These are phyloP conservation scores for Arenicola marina DNA, from an alignment of 2,888 invertebrate genomes.

Conservation along the genomic window DNA sequence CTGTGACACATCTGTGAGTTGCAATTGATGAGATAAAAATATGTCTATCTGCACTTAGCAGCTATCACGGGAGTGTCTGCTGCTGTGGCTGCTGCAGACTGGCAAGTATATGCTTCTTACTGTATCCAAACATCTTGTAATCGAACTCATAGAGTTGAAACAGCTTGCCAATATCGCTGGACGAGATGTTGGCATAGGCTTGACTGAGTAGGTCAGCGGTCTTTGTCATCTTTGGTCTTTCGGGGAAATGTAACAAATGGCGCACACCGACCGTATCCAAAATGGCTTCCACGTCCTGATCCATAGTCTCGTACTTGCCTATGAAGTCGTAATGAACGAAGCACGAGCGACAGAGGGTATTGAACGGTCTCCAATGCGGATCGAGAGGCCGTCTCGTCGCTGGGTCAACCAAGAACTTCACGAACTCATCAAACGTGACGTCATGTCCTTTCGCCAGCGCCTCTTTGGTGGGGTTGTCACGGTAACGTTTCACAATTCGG, in stretches of 20 bases:
- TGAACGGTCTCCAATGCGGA: conserved; percentile 88
- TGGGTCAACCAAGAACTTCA: conserved; percentile 42
- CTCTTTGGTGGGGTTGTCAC: conserved; percentile 69
- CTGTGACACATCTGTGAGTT: no score
- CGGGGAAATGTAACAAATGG: not conserved
- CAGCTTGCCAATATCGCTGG: conserved; percentile 19
- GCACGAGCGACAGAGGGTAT: conserved; percentile 85
- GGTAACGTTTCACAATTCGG: conserved; percentile 70
- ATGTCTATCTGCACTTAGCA: no score
- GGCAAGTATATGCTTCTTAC: no score
- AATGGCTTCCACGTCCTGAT: conserved; percentile 68
- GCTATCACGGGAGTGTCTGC: no score
- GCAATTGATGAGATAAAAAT: no score
- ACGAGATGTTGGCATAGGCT: not conserved
- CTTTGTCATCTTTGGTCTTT: not conserved
- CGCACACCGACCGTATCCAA: not conserved
- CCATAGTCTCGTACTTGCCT: conserved; percentile 70
- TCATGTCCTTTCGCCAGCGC: conserved; percentile 69
- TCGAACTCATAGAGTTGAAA: conserved; percentile 72
- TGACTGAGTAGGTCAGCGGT: not conserved
- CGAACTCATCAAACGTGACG: conserved; percentile 71
- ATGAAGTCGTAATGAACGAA: conserved; percentile 75
- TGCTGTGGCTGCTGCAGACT: no score
- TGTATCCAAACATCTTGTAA: conserved; percentile 83
- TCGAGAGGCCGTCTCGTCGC: no score